Evolutionary conservation across 2,113 vertebrate genomes (phyloP).

Genomic region (Aldabrachelys gigantea): DNA sequence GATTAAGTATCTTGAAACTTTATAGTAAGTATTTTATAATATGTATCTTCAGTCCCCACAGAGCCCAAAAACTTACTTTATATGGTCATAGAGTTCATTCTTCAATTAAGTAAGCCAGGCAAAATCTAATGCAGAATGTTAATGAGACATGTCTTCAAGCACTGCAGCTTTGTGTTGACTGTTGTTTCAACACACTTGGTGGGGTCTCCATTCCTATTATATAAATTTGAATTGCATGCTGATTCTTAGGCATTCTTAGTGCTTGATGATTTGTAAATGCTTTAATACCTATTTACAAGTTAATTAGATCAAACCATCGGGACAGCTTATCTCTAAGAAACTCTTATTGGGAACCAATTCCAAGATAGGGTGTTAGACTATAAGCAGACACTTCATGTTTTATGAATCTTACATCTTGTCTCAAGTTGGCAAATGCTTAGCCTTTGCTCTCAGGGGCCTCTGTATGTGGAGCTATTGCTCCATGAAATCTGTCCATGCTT

Average conservation of each 20-base stretch:
- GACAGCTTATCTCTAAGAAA: not conserved
- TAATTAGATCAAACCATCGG: not conserved
- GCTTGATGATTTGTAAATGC: not conserved
- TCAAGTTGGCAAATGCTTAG: not conserved
- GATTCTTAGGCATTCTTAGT: not conserved
- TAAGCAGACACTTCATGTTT: not conserved
- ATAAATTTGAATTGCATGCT: not conserved
- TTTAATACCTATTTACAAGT: not conserved
- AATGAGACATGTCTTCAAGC: not conserved
- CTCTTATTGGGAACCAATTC: not conserved
- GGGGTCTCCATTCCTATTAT: not conserved
- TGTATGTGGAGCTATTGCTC: not conserved
- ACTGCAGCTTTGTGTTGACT: not conserved
- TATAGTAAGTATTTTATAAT: not conserved
- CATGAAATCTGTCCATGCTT: not conserved
- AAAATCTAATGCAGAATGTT: not conserved
- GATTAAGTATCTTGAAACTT: not conserved
- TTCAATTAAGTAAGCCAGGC: not conserved
- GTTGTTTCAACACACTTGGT: not conserved
- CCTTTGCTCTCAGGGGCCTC: not conserved
- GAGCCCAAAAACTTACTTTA: not conserved
- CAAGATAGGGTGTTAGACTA: not conserved
- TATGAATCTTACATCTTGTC: not conserved
- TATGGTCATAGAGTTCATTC: not conserved
- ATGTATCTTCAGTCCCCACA: not conserved